Evolutionary conservation across 1,140 invertebrate species (phyloP).

Genomic region (Drosophila lacertosa): DNA sequence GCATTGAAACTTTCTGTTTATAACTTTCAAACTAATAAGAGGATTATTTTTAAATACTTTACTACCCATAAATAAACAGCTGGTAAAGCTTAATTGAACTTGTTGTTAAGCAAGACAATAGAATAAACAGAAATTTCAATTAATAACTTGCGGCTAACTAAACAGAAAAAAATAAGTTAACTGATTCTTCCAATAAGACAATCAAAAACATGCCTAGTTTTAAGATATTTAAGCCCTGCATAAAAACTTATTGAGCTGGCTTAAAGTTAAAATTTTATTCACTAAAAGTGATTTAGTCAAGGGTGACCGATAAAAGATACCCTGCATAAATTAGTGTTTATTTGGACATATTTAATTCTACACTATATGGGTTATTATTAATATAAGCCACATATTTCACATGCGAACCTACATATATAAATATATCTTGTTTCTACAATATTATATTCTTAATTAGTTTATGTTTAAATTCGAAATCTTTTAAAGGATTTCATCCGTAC

Average conservation of each 20-base stretch:
- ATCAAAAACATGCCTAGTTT: not conserved
- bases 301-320: not conserved
- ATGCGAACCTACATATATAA: no score
- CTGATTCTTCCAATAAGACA: no score
- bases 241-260: not conserved
- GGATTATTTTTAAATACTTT: constrained; percentile 7
- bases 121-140: not conserved
- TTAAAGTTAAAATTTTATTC: not conserved
- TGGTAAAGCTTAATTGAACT: not conserved
- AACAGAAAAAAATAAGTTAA: no score
- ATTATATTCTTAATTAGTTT: no score
- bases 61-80: not conserved
- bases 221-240: not conserved
- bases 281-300: not conserved
- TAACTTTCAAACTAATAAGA: constrained; percentile 22
- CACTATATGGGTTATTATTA: no score
- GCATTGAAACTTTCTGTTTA: constrained; percentile 16
- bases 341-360: no score
- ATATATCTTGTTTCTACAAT: no score
- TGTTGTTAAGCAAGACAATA: no score
- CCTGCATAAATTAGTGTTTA: not conserved
- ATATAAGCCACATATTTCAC: no score
- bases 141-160: no score
- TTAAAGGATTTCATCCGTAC: no score
- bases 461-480: no score